Percentiles rank a stretch among this genome's conserved stretches.
phyloP scores from a whole-genome alignment of 2,113 vertebrate species.

The Oreochromis tanganicae region DNA sequence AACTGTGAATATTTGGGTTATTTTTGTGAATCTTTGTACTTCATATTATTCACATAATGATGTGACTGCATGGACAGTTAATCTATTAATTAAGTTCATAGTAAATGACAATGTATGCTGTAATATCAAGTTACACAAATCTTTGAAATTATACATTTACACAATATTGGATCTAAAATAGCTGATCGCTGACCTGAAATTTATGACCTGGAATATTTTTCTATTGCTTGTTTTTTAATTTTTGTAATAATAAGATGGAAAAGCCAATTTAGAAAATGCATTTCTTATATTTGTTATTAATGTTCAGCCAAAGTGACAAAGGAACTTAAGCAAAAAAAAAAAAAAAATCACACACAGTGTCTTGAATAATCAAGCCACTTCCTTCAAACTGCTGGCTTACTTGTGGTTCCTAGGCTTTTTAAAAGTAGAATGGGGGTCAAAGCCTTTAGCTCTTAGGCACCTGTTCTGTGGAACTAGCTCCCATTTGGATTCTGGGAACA shows the following conservation, averaged over 20 bases:
- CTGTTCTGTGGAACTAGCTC: background rate
- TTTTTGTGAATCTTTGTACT: background rate
- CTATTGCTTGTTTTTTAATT: background rate
- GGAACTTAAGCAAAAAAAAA: background rate
- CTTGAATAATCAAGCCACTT: background rate
- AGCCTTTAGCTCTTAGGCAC: background rate
- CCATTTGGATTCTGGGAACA: background rate
- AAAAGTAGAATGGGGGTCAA: background rate
- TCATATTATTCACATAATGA: background rate
- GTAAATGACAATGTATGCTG: background rate
- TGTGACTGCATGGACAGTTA: background rate
- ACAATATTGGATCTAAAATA: background rate
- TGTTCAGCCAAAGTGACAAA: background rate
- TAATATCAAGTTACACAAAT: background rate
- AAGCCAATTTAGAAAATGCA: background rate
- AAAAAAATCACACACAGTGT: background rate
- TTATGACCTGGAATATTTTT: background rate
- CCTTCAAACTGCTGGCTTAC: background rate
- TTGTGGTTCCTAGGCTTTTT: background rate
- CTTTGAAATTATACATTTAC: background rate
- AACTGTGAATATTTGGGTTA: background rate
- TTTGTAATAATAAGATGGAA: background rate
- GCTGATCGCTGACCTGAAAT: background rate
- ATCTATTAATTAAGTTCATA: background rate
- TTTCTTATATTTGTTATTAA: background rate